Conservation (phyloP, 2,888 invertebrate species). For the Tetramorium bicarinatum region DNA sequence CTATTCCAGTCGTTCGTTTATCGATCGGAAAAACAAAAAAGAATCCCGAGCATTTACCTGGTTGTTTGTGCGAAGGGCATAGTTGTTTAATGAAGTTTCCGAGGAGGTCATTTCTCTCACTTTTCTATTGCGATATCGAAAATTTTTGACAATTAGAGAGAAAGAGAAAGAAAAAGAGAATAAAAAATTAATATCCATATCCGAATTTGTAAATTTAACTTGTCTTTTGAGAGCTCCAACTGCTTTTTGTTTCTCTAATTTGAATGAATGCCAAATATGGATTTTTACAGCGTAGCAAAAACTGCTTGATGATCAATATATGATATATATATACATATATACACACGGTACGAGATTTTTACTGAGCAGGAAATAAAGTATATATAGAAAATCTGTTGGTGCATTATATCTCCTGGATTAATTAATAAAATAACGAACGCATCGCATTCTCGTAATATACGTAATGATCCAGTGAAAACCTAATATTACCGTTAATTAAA, state of each 20-base stretch:
- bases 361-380: neutral
- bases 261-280: constrained; percentile 12
- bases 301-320: neutral
- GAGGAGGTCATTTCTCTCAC: neutral
- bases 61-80: neutral
- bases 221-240: neutral
- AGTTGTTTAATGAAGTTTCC: constrained; percentile 10
- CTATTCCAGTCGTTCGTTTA: constrained; percentile 18
- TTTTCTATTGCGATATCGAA: neutral
- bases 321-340: neutral
- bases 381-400: neutral
- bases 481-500: constrained; percentile 27
- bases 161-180: neutral
- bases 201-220: constrained; percentile 27
- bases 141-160: neutral
- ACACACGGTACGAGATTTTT: constrained; percentile 27
- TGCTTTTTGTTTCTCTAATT: neutral
- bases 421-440: constrained; percentile 36
- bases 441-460: constrained; percentile 20
- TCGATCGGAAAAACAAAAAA: constrained; percentile 22
- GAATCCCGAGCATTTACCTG: neutral
- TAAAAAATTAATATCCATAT: constrained; percentile 27
- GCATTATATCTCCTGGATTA: constrained; percentile 13
- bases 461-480: constrained; percentile 31
- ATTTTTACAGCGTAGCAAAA: neutral